Evolutionary conservation across 2,888 invertebrate genomes (phyloP), one percentile per base, ranked within the genome.

Genomic region (Cataglyphis albicans): DNA sequence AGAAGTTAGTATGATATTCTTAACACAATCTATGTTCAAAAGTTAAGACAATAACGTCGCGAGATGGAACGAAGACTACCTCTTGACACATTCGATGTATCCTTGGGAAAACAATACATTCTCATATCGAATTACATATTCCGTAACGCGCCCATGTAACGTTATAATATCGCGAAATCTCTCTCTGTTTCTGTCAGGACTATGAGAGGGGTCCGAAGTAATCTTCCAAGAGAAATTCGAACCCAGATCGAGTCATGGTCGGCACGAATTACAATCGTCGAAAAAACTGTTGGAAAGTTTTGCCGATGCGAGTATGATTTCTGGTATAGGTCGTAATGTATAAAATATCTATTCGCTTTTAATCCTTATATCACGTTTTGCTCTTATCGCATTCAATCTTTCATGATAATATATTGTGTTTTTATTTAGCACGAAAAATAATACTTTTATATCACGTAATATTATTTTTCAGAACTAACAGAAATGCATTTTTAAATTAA

Each of bases 101-200:
- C 41, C 35, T 68, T 80, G 35, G 25, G 32, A 21, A 72, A 70
- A 82, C 68, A 59, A 38, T 65, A 82, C 84, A 81, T 75, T 74
- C 82, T 74, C 81, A 84, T 87, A 90, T 90, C 90, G 70, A 89
- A 91, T 91, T 91, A 90, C 90, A 83, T 87, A 90, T 90, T 91
- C 65, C 83, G 48, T 81, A 72, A 65, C 81, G 29, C 72, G 73
- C 59, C 63, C 81, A n/a, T 68, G 70, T 81, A 80, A 76, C 76
- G 73, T 67, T 63, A 80, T 80, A 76, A 83, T 59, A 61, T 52
- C 72, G 44, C 57, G 41, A 67, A 81, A 63, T 48, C 59, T 65
- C 64, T 72, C 82, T 72, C 67, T 44, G 12, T 44, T 12, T 44
- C 55, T 65, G 59, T 21, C 72, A 44, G 29, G 64, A 86, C 87